A percentile compares a stretch with the other conserved stretches of the same genome.
phyloP scores from a whole-genome alignment of 2,888 invertebrate species.

The Thera obeliscata region DNA sequence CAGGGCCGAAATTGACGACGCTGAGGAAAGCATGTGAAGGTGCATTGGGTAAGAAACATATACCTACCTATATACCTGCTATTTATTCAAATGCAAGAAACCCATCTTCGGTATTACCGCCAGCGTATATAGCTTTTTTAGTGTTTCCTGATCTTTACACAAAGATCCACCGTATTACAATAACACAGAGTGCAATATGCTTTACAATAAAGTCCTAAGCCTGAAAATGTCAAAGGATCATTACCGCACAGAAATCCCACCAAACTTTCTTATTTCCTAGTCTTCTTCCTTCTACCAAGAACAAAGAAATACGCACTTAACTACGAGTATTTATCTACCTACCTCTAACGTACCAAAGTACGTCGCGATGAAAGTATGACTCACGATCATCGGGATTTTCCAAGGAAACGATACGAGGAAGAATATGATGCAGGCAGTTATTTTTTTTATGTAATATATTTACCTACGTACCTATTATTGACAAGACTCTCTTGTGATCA shows the following conservation, averaged over 20 bases:
- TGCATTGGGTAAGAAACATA: constrained; percentile 87
- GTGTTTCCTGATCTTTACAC: background rate
- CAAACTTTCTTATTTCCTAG: background rate
- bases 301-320: no score
- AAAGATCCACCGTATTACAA: background rate
- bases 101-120: no score
- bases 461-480: no score
- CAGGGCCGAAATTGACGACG: constrained; percentile 89
- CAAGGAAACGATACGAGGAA: no score
- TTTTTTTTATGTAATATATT: no score
- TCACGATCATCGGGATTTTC: background rate
- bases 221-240: background rate
- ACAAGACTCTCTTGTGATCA: no score
- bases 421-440: no score
- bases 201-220: background rate
- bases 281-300: no score
- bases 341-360: no score
- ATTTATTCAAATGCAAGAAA: no score
- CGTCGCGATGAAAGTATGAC: background rate
- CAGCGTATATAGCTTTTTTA: background rate
- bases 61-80: background rate
- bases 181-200: background rate
- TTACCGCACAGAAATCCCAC: background rate
- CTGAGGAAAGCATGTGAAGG: constrained; percentile 93
- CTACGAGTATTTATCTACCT: no score